Base-by-base conservation (phyloP, 2,888 invertebrate species). In the Aphidoletes aphidimyza region DNA sequence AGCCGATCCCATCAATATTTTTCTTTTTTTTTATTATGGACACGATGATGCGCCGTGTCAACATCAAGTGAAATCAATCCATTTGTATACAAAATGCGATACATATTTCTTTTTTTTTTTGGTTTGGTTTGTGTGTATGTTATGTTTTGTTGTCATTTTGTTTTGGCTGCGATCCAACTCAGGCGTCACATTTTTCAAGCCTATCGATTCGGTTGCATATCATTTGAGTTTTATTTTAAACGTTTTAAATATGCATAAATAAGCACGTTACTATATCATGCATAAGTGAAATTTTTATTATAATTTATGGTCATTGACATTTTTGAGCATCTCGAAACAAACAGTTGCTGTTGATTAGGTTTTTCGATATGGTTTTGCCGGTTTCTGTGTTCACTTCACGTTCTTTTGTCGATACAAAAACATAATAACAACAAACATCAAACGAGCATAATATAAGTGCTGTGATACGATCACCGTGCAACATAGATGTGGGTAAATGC, bases 1-100 rank as follows among this genome's bases (percentile, higher is more conserved):
- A 54, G 54, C 54, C 54, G 9, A 54, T 54, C 22, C 54, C 54
- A 54, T 54, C 54, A 54, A 54, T 54, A n/a, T n/a, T n/a, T n/a
- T n/a, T n/a, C n/a, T n/a, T n/a, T 54, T 22, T 54, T 22, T 22
- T 54, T 54, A 54, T 54, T 54, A 54, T 54, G 22, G n/a, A 54
- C n/a, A 22, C 22, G 54, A 22, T 54, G 54, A 54, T 54, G 47
- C 9, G 54, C 54, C 22, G 22, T 54, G 54, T 54, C 54, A 54
- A n/a, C n/a, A n/a, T 11, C 54, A 54, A 54, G 6, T 54, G 54
- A 54, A 54, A 54, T 54, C 54, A 54, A 54, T 54, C 54, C 54
- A 3, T 22, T 22, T 47, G 17, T 47, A 14, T 47, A 47, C 17
- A 47, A 3, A 47, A 47, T 2, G 19, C 47, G n/a, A n/a, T n/a